phyloP scores from a whole-genome alignment of 2,797 vertebrate species.

The Ataeniobius toweri region DNA sequence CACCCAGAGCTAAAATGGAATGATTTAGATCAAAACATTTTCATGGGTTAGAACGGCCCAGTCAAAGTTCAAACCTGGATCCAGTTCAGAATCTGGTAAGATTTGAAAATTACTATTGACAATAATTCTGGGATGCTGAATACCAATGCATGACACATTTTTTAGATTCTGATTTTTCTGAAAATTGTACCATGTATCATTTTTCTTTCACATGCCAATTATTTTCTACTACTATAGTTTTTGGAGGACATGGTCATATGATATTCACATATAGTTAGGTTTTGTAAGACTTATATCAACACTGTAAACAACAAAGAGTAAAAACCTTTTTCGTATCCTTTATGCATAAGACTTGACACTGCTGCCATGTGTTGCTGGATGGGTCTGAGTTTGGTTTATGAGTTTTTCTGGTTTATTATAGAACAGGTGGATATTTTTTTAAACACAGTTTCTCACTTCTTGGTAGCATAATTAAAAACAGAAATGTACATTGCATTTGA shows the following conservation, averaged over 20 bases:
- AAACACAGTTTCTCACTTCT: background rate
- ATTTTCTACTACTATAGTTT: background rate
- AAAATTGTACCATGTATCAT: background rate
- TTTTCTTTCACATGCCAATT: background rate
- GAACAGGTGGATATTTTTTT: background rate
- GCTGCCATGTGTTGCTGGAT: background rate
- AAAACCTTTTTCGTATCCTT: background rate
- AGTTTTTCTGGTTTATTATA: background rate
- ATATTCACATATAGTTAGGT: too few species aligned
- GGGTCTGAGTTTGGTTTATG: background rate
- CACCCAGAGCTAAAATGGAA: background rate
- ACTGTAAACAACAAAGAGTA: background rate
- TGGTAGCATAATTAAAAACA: background rate
- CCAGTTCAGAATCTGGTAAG: background rate
- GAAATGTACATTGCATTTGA: background rate
- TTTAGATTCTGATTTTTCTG: background rate
- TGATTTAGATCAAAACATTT: background rate
- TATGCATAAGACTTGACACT: background rate
- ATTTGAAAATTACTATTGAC: background rate
- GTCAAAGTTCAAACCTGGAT: background rate
- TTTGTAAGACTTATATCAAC: too few species aligned
- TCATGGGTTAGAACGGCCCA: background rate
- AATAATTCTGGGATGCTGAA: background rate
- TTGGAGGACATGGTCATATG: too few species aligned
- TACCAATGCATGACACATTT: background rate